These are phyloP conservation scores for Cathartes aura DNA, from an alignment of 2,113 vertebrate species.

Conservation along the genomic window DNA sequence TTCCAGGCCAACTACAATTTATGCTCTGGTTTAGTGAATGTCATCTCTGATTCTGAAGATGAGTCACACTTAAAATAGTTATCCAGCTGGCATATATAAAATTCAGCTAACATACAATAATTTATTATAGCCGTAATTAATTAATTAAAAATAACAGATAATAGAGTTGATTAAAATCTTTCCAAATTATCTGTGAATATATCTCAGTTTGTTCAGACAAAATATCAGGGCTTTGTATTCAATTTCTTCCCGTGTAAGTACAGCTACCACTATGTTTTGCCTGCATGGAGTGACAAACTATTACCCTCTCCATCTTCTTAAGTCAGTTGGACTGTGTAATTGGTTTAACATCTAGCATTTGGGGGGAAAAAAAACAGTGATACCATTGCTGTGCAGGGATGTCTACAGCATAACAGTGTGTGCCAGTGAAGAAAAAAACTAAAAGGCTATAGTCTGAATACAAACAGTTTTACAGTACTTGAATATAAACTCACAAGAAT, in stretches of 20 bases:
- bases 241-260: background rate
- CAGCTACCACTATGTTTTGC: background rate
- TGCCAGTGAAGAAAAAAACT: background rate
- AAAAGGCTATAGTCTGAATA: background rate
- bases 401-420: background rate
- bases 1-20: background rate
- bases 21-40: background rate
- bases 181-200: background rate
- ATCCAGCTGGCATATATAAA: background rate
- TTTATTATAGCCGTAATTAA: background rate
- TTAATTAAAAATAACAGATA: background rate
- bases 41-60: background rate
- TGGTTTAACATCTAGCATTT: background rate
- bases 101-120: background rate
- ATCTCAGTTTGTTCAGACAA: background rate
- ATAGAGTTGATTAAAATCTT: background rate
- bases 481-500: background rate
- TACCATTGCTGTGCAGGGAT: background rate
- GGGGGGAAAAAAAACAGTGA: accelerated
- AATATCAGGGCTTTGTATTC: background rate
- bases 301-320: background rate
- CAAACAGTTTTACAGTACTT: background rate
- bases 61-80: background rate
- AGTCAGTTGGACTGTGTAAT: background rate
- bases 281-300: background rate